Evolutionary conservation across 2,113 vertebrate genomes (phyloP).

Genomic region (Nothoprocta pentlandii): DNA sequence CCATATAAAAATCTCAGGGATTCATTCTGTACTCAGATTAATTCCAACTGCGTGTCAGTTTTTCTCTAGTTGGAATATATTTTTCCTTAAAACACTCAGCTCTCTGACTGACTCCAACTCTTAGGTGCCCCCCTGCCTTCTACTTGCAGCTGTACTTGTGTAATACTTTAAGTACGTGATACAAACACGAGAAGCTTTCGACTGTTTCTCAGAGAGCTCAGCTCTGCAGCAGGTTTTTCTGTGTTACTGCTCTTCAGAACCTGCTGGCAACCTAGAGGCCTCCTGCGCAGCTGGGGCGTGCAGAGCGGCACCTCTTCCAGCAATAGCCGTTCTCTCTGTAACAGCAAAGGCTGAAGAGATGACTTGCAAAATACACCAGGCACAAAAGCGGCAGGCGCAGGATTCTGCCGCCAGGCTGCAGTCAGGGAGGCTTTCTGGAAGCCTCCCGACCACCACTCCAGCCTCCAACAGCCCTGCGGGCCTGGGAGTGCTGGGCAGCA

Average conservation of each 20-base stretch:
- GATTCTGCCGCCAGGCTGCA: not conserved
- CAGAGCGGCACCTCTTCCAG: not conserved
- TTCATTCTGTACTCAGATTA: not conserved
- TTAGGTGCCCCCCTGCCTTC: rapidly evolving
- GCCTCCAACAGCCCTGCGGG: not conserved
- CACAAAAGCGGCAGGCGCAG: not conserved
- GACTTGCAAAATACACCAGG: not conserved
- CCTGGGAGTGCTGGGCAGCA: not conserved
- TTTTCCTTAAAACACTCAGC: not conserved
- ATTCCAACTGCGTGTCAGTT: not conserved
- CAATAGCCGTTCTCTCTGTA: not conserved
- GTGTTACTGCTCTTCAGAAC: not conserved
- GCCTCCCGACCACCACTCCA: not conserved
- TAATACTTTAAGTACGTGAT: not conserved
- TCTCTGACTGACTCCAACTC: not conserved
- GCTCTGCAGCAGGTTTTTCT: not conserved
- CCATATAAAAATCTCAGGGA: not conserved
- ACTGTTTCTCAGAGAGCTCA: not conserved
- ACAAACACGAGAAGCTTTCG: not conserved
- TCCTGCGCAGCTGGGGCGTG: not conserved
- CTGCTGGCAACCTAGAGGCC: not conserved
- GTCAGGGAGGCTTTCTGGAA: not conserved
- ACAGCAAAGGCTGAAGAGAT: not conserved
- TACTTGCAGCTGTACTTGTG: not conserved
- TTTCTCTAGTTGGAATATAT: not conserved